phyloP scores from a whole-genome alignment of 92 coral and sea anemone genomes.

The Pocillopora meandrina region DNA sequence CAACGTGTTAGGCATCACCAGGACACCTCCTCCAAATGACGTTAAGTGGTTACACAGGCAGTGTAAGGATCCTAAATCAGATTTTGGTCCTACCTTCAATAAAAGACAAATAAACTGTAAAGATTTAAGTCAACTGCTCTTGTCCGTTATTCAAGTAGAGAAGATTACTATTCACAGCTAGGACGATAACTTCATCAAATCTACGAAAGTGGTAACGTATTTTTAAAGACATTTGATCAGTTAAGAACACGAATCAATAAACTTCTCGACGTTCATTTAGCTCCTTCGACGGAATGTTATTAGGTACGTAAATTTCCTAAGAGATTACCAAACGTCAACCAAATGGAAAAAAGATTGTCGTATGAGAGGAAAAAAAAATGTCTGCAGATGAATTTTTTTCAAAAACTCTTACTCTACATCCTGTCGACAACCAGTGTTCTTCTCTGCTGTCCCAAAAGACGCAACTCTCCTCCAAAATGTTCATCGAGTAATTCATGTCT shows the following conservation, averaged over 20 bases:
- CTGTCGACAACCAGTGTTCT: conserved; percentile 60
- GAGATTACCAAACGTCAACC: no score
- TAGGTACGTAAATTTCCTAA: no score
- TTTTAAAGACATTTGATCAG: no score
- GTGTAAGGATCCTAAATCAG: conserved; percentile 49
- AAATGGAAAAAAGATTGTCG: neutral
- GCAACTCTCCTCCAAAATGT: conserved; percentile 47
- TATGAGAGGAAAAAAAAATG: neutral
- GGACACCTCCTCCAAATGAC: conserved; percentile 83
- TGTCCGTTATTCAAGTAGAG: neutral
- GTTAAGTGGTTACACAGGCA: conserved; percentile 88
- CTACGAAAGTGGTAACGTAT: no score
- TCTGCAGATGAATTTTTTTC: neutral
- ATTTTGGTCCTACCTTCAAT: conserved; percentile 67
- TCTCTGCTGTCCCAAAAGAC: conserved; percentile 65
- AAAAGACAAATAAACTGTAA: neutral
- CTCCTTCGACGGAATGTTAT: no score
- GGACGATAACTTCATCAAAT: no score
- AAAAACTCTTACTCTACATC: conserved; percentile 63
- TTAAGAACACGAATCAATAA: no score
- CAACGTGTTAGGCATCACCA: conserved; percentile 78
- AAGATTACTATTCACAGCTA: no score
- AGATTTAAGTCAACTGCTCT: neutral
- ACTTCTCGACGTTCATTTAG: no score
- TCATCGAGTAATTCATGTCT: conserved; percentile 74